phyloP scores from a whole-genome alignment of 2,797 vertebrate species.

The Artibeus jamaicensis region DNA sequence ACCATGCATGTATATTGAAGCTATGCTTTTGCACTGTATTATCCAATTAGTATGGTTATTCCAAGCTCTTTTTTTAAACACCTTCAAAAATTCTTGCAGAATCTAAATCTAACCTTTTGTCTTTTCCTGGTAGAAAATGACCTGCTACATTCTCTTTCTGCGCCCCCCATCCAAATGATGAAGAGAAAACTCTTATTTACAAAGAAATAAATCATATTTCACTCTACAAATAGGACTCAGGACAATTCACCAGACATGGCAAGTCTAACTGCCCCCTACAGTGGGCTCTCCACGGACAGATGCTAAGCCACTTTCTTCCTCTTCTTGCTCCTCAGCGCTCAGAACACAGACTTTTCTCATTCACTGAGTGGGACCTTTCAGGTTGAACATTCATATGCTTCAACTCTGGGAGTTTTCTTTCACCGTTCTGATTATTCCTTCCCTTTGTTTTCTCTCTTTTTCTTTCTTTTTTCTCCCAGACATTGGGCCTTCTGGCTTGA shows the following conservation, averaged over 20 bases:
- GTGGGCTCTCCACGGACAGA: neutral
- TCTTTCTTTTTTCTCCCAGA: neutral
- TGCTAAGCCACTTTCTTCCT: neutral
- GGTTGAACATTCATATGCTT: neutral
- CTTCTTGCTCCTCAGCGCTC: neutral
- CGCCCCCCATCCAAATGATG: neutral
- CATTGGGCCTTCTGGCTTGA: neutral
- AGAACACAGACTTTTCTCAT: too few species aligned
- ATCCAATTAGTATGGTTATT: neutral
- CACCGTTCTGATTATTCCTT: neutral
- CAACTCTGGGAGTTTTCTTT: neutral
- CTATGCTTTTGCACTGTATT: neutral
- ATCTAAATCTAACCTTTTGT: conserved; percentile 31
- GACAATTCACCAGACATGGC: neutral
- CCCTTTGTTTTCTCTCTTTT: neutral
- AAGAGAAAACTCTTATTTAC: neutral
- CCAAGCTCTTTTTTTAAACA: conserved; percentile 4
- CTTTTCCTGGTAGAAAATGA: conserved; percentile 19
- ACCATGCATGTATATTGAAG: neutral
- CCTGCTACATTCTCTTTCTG: neutral
- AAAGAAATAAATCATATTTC: conserved; percentile 4
- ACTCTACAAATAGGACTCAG: neutral
- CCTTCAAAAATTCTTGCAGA: neutral
- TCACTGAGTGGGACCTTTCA: neutral
- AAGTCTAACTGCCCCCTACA: neutral